phyloP scores from a whole-genome alignment of 2,888 invertebrate genomes.

The Belgica antarctica region DNA sequence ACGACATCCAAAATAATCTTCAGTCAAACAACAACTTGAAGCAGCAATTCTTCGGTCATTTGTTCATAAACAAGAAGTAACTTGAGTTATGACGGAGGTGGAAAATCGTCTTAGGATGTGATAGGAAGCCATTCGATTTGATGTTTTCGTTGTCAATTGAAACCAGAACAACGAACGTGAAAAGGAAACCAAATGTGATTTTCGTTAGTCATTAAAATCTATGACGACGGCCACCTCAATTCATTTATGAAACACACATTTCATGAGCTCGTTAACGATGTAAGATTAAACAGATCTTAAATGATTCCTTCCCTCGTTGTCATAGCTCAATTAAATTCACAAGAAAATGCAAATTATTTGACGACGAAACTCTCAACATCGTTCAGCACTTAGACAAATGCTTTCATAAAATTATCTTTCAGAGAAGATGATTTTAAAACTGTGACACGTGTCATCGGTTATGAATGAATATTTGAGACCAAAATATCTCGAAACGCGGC shows the following conservation, averaged over 20 bases:
- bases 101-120: too few species aligned
- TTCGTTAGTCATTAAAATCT: background rate
- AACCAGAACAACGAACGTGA: background rate
- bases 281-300: too few species aligned
- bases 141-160: background rate
- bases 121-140: background rate
- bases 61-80: background rate
- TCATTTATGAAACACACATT: background rate
- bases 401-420: background rate
- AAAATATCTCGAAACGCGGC: too few species aligned
- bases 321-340: background rate
- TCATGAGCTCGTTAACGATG: too few species aligned
- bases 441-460: conserved; percentile 28
- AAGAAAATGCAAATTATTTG: conserved; percentile 7
- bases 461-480: background rate
- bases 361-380: background rate
- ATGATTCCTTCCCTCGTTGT: too few species aligned
- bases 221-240: background rate
- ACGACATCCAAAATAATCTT: background rate
- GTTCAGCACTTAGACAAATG: background rate
- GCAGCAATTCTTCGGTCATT: background rate
- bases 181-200: too few species aligned
- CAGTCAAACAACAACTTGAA: background rate
- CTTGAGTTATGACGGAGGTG: background rate
- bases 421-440: background rate